Conservation (phyloP, 2,797 vertebrate genomes). For the Thalassophryne amazonica region DNA sequence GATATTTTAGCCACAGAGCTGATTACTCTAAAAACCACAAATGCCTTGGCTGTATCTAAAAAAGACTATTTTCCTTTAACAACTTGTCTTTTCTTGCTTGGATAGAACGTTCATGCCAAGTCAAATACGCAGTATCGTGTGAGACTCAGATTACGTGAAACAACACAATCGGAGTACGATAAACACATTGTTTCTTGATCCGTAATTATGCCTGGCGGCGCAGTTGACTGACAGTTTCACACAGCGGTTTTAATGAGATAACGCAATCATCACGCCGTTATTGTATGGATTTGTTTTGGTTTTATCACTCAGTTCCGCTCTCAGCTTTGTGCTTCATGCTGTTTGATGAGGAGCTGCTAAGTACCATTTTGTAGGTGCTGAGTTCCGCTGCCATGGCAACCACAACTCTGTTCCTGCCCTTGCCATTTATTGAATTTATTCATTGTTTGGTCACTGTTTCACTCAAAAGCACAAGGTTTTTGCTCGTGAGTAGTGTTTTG, state of each 20-base stretch:
- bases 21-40: conserved; percentile 29
- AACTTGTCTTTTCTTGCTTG: conserved; percentile 31
- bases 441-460: conserved; percentile 44
- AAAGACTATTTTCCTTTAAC: conserved; percentile 27
- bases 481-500: neutral
- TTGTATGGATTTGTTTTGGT: conserved; percentile 31
- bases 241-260: conserved; percentile 23
- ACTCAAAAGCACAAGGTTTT: conserved; percentile 21
- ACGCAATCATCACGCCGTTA: conserved; percentile 9
- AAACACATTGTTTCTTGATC: conserved; percentile 20
- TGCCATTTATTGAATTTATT: conserved; percentile 51
- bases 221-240: conserved; percentile 15
- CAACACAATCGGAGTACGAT: conserved; percentile 17
- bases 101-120: neutral
- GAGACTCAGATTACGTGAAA: conserved; percentile 28
- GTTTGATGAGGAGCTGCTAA: conserved; percentile 25
- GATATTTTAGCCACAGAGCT: conserved; percentile 43
- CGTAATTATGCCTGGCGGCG: conserved; percentile 30
- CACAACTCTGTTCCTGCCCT: conserved; percentile 42
- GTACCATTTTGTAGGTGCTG: conserved; percentile 40
- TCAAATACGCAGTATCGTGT: conserved; percentile 19
- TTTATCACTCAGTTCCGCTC: conserved; percentile 7
- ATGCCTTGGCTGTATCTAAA: conserved; percentile 31
- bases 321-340: conserved; percentile 3
- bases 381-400: conserved; percentile 69